phyloP scores from a whole-genome alignment of 2,888 invertebrate genomes.

The Nomada hirtipes region DNA sequence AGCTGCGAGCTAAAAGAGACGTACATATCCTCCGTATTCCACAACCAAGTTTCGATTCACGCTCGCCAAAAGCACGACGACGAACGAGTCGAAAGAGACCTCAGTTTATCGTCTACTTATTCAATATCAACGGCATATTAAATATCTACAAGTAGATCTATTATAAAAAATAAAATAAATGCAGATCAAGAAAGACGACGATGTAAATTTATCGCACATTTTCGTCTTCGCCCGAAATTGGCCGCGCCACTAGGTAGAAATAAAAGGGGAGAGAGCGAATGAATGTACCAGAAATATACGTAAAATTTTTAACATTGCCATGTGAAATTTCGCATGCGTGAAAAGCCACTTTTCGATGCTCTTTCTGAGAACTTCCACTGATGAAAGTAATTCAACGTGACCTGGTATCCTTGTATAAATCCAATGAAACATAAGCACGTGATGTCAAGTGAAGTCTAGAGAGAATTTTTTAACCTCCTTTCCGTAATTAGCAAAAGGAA shows the following conservation, averaged over 20 bases:
- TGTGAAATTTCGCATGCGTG: background rate
- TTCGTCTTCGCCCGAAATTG: too few species aligned
- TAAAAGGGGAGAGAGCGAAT: too few species aligned
- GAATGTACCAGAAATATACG: background rate
- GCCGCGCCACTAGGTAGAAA: too few species aligned
- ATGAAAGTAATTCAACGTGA: conserved; percentile 26
- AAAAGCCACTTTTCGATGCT: conserved; percentile 23
- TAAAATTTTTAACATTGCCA: background rate
- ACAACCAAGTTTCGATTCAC: conserved; percentile 48
- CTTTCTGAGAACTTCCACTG: background rate
- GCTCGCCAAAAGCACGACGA: background rate
- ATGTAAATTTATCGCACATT: background rate
- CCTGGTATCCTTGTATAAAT: conserved; percentile 1
- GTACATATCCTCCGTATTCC: conserved; percentile 56
- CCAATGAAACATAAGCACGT: conserved; percentile 30
- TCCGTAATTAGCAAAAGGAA: background rate
- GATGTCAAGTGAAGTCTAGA: background rate
- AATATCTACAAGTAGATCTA: background rate
- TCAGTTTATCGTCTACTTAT: background rate
- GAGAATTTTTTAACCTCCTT: conserved; percentile 15
- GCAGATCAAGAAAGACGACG: too few species aligned
- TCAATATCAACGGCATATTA: background rate
- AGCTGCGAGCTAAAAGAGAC: conserved; percentile 67
- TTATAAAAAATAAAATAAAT: background rate
- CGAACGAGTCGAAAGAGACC: background rate